Conservation (phyloP, 2,888 invertebrate species). For the Oxyteleia sp. region DNA sequence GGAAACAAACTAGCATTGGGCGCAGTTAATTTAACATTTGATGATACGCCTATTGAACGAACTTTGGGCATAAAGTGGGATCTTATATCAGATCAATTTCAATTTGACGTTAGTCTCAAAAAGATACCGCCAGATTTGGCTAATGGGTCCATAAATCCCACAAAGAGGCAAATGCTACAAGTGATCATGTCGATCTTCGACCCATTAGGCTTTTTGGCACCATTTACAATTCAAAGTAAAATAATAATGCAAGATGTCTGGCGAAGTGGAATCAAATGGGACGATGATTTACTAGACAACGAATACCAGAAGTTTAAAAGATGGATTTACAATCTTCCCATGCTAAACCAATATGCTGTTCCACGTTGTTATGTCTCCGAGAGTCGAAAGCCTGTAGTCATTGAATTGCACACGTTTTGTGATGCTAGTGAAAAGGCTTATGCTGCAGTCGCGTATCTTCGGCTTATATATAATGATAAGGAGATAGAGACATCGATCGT, state of each 20-base stretch:
- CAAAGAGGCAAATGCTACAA: conserved; percentile 69
- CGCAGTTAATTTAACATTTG: not conserved
- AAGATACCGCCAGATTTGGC: not conserved
- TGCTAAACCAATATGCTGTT: conserved; percentile 39
- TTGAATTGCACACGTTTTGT: no score
- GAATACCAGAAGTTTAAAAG: conserved; percentile 58
- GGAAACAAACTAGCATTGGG: not conserved
- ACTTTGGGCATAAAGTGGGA: conserved; percentile 5
- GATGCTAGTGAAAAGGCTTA: no score
- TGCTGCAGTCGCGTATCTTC: no score
- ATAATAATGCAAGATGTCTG: conserved; percentile 78
- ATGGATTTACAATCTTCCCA: conserved; percentile 70
- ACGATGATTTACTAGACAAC: conserved; percentile 58
- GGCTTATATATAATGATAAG: no score
- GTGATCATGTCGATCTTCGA: conserved; percentile 80
- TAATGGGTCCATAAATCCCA: conserved; percentile 44
- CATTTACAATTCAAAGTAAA: conserved; percentile 74
- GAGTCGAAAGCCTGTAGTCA: not conserved
- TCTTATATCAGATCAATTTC: not conserved
- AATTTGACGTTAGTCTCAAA: conserved; percentile 11
- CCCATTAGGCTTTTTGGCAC: conserved; percentile 77
- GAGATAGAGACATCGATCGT: not conserved
- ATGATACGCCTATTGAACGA: not conserved
- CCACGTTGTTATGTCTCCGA: conserved; percentile 10
- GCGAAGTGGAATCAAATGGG: conserved; percentile 72